Evolutionary conservation across 2,113 vertebrate genomes (phyloP), one percentile per base, ranked within the genome.

Genomic region (Oceanodroma tethys): DNA sequence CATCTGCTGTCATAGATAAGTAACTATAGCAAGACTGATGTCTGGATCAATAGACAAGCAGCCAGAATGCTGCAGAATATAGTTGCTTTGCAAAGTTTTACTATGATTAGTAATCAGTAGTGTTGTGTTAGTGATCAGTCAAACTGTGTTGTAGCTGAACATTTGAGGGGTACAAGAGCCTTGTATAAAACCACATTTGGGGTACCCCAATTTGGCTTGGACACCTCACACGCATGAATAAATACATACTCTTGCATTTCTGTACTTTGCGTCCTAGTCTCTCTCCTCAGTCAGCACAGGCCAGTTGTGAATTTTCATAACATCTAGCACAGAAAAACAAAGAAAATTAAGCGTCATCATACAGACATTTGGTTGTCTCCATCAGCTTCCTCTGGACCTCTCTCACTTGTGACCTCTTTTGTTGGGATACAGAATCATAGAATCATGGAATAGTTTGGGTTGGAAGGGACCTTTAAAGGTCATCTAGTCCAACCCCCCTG

Each of bases 271-370:
- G 4, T 82, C 20, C n/a, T 58, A 36, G 59, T 15, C 11, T 63
- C 12, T 71, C 18, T 72, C 36, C 19, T 76, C 1, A 5, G 27
- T 62, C 2, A 0, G 34, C 52, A 80, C 1, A 1, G 79, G 21
- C 30, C 70, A 75, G 47, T 32, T 9, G 27, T 2, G 2, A 53
- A 75, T 81, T 83, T 75, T 76, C 25, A 4, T 67, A 89, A 75
- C 11, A 59, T 25, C 23, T 67, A 59, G 52, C 50, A 79, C 11
- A 52, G 29, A 60, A 90, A 58, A 67, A 2, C 11, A 20, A 62
- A 55, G 11, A 50, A 81, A 45, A 55, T 21, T 9, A 85, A n/a
- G 9, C 40, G n/a, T 62, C 9, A 5, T 90, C 67, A 27, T 36
- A 26, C 8, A 73, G 76, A 30, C 16, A 75, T 38, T 21, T 71